Percentiles rank a stretch among this genome's conserved stretches.
phyloP scores from a whole-genome alignment of 92 coral and sea anemone genomes.

The Diadumene lineata region DNA sequence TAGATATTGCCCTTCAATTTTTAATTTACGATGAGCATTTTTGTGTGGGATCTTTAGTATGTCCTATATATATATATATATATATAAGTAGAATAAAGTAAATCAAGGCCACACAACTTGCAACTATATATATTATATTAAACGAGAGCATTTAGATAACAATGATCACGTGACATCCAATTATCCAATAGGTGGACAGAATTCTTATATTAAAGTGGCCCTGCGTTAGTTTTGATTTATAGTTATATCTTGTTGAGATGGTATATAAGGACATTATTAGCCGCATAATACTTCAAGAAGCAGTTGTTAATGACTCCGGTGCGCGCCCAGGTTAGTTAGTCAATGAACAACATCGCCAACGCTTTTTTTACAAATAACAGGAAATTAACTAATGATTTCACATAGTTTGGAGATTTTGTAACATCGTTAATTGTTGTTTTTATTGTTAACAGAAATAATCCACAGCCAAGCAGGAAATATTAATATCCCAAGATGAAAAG shows the following conservation, averaged over 20 bases:
- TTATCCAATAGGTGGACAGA: conserved; percentile 11
- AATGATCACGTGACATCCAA: conserved; percentile 15
- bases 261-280: neutral
- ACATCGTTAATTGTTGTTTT: conserved; percentile 4
- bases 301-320: neutral
- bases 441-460: neutral
- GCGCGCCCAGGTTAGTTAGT: neutral
- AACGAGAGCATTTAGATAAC: conserved; percentile 10
- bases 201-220: neutral
- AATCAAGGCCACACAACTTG: no score
- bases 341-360: no score
- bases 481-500: neutral
- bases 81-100: no score
- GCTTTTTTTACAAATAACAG: no score
- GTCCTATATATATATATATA: no score
- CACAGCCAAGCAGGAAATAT: neutral
- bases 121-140: no score
- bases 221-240: neutral
- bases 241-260: neutral
- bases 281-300: neutral
- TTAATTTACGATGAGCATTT: neutral
- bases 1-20: neutral
- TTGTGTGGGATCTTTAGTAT: no score
- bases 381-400: no score
- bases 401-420: no score